Conservation (phyloP, 2,888 invertebrate species). For the Polia nebulosa region DNA sequence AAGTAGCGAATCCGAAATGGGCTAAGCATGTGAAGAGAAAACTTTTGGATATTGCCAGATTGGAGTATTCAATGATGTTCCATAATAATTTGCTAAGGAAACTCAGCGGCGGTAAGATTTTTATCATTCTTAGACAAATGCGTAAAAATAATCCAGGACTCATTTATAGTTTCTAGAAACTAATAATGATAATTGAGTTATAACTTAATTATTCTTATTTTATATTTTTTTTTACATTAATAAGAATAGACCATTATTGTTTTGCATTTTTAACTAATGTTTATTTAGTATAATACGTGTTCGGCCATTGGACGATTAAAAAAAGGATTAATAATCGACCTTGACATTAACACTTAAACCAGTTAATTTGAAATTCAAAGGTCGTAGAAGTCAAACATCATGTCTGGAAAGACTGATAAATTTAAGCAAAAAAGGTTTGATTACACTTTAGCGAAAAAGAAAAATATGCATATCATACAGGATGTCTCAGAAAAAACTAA, state of each 20-base stretch:
- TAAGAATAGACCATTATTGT: background rate
- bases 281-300: background rate
- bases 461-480: background rate
- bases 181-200: no score
- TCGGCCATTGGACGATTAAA: background rate
- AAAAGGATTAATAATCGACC: conserved; percentile 22
- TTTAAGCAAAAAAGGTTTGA: background rate
- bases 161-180: background rate
- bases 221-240: no score
- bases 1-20: conserved; percentile 90
- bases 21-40: conserved; percentile 88
- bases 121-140: background rate
- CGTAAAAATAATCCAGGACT: background rate
- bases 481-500: no score
- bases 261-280: background rate
- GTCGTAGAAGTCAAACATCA: background rate
- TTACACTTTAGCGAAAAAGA: background rate
- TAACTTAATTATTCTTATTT: no score
- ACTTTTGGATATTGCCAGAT: conserved; percentile 87
- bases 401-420: background rate
- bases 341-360: conserved; percentile 33
- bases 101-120: conserved; percentile 89
- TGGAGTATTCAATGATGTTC: conserved; percentile 91
- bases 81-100: conserved; percentile 86
- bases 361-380: conserved; percentile 12